Evolutionary conservation across 2,888 invertebrate genomes (phyloP).

Genomic region (Phoenoteleia sp.): DNA sequence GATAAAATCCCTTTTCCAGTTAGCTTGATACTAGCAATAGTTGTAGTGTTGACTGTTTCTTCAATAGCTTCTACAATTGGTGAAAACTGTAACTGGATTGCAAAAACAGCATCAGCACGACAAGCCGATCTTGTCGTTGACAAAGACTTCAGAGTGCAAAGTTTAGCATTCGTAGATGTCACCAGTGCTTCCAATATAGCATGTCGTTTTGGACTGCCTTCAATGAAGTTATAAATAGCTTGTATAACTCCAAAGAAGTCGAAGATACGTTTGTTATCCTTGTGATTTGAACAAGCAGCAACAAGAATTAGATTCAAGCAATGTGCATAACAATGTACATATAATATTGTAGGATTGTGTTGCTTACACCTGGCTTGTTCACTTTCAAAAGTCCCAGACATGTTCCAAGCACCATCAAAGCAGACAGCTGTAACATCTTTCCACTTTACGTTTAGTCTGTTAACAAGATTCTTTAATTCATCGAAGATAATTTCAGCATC

Average conservation of each 20-base stretch:
- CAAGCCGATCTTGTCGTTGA: slow-evolving; percentile 52
- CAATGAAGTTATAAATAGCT: slow-evolving; percentile 43
- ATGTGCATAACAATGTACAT: slow-evolving; percentile 51
- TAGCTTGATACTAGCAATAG: not conserved
- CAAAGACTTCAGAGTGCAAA: slow-evolving; percentile 32
- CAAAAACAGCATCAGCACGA: slow-evolving; percentile 44
- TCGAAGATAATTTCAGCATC: slow-evolving; percentile 35
- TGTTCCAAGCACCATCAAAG: slow-evolving; percentile 34
- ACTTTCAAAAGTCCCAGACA: slow-evolving; percentile 23
- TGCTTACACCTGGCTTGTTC: slow-evolving; percentile 40
- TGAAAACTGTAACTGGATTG: slow-evolving; percentile 1
- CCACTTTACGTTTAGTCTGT: slow-evolving; percentile 10
- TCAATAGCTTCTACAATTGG: slow-evolving; percentile 29
- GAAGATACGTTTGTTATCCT: slow-evolving; percentile 16
- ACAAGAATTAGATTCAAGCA: slow-evolving; percentile 48
- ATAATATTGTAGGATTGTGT: slow-evolving; percentile 23
- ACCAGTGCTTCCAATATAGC: slow-evolving; percentile 32
- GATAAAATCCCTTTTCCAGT: slow-evolving; percentile 21
- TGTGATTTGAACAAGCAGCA: slow-evolving; percentile 20
- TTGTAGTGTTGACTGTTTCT: slow-evolving; percentile 10
- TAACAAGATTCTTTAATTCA: slow-evolving; percentile 15
- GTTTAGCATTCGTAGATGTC: not conserved
- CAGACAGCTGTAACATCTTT: slow-evolving; percentile 25
- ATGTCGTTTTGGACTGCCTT: slow-evolving; percentile 41
- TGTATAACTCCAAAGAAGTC: slow-evolving; percentile 49